Evolutionary conservation across 2,888 invertebrate species (phyloP).

Genomic region (Tiliacea aurago): DNA sequence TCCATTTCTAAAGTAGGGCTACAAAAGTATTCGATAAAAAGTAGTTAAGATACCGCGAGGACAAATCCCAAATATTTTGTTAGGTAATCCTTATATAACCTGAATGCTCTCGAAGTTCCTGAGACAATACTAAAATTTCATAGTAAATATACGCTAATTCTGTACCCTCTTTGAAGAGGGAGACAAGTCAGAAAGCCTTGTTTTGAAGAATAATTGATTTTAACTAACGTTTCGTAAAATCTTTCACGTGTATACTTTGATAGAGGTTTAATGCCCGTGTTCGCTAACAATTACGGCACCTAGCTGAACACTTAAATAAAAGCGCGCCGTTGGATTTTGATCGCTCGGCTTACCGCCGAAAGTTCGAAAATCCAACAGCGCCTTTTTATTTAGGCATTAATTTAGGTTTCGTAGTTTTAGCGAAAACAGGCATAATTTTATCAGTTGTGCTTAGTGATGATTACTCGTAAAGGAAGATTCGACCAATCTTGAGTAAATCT

Average conservation of each 20-base stretch:
- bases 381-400: neutral
- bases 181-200: neutral
- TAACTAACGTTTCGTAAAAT: neutral
- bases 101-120: neutral
- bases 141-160: neutral
- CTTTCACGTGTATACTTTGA: neutral
- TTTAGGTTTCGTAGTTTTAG: neutral
- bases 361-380: neutral
- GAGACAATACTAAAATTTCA: neutral
- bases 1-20: neutral
- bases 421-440: neutral
- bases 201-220: neutral
- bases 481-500: neutral
- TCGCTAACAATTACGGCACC: neutral
- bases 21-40: neutral
- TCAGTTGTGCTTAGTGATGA: neutral
- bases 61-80: neutral
- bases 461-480: neutral
- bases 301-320: neutral
- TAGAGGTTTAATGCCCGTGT: neutral
- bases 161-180: neutral
- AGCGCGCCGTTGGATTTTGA: no score
- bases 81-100: neutral
- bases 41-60: neutral
- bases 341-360: neutral